phyloP scores from a whole-genome alignment of 2,113 vertebrate species.

The Ictalurus punctatus region DNA sequence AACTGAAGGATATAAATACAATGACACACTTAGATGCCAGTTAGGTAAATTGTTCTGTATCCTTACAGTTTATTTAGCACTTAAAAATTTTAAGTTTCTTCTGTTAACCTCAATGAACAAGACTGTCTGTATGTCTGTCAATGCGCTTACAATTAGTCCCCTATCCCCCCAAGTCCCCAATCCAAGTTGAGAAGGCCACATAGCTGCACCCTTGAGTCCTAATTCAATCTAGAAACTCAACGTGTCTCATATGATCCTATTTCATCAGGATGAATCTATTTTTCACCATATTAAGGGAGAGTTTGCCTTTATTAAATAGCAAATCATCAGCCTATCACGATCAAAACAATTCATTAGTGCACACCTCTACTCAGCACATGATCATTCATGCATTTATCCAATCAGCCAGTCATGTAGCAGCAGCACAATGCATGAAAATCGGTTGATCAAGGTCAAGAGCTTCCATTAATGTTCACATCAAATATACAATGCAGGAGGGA shows the following conservation, averaged over 20 bases:
- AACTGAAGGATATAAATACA: not conserved
- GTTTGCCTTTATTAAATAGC: not conserved
- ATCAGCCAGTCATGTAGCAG: no score
- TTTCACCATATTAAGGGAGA: not conserved
- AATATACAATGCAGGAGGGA: no score
- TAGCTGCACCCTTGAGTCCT: not conserved
- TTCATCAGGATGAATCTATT: not conserved
- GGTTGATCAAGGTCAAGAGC: no score
- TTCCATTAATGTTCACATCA: no score
- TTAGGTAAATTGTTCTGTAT: not conserved
- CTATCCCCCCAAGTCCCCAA: not conserved
- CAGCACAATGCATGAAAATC: no score
- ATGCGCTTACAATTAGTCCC: not conserved
- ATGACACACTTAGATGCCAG: not conserved
- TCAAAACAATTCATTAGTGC: no score
- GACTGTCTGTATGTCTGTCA: not conserved
- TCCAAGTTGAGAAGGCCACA: not conserved
- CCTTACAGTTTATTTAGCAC: slow-evolving; percentile 3
- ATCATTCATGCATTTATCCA: no score
- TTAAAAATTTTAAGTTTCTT: slow-evolving; percentile 2
- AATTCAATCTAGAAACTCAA: not conserved
- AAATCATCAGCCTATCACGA: not conserved
- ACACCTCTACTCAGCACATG: no score
- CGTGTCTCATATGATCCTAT: not conserved
- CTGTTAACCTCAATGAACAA: not conserved